Evolutionary conservation across 2,888 invertebrate genomes (phyloP), one percentile per base, ranked within the genome.

Genomic region (Apamea sordens): DNA sequence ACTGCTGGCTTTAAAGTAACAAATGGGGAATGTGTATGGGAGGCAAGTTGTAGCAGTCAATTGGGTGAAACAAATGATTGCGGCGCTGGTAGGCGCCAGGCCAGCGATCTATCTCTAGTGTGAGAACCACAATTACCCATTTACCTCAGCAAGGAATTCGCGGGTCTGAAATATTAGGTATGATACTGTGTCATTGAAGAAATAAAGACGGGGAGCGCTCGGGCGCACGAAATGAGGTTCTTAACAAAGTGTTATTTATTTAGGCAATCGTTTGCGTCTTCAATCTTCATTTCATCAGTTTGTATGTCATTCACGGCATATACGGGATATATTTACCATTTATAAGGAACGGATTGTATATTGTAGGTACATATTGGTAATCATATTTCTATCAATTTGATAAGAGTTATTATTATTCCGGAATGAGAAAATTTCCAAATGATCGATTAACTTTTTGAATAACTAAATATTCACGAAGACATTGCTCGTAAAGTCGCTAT

Each of bases 81-180:
- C 67, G 85, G 85, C 75, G 36, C 73, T 76, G 44, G 80, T 87
- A 75, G 74, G 67, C 47, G 73, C 80, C 75, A 77, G 59, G 73
- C 83, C 67, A 77, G 75, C 87, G 47, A 85, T 85, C 85, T 80
- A 76, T 85, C 85, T 77, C 75, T 53, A 76, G 75, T 28, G 70
- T 76, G 71, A 87, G 70, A 81, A 84, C 87, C 85, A 87, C 85
- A 85, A 85, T 85, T 85, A 85, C 85, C 85, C 81, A 87, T 84
- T 87, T 87, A 75, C 85, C 85, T 86, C 87, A 77, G 77, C 75
- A 75, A 77, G 85, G 85, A 77, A 85, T 85, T 77, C 85, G 84
- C 53, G 77, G 59, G 63, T 53, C 73, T 87, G 80, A 87, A 87
- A 85, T 87, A 85, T 85, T 87, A 80, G 80, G 77, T 84, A 85